Evolutionary conservation across 2,888 invertebrate species (phyloP).

Genomic region (Adela reaumurella): DNA sequence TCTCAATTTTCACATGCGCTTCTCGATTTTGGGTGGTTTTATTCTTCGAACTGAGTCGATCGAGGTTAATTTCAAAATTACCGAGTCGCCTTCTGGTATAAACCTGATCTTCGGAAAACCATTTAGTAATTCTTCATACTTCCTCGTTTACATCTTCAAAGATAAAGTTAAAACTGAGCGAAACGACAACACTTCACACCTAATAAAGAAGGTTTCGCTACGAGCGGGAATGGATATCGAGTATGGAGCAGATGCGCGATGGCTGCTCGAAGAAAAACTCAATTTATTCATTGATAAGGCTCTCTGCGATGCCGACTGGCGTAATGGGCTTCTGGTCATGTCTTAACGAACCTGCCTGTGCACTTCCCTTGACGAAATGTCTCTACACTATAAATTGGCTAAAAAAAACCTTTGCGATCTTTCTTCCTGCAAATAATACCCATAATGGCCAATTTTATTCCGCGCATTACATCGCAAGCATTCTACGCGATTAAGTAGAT

Average conservation of each 20-base stretch:
- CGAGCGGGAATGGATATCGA: no score
- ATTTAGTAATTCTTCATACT: no score
- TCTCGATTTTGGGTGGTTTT: no score
- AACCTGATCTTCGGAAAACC: no score
- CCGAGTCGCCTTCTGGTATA: no score
- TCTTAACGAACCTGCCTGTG: not conserved
- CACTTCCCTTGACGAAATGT: not conserved
- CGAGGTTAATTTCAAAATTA: no score
- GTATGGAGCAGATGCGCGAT: no score
- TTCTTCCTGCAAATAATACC: not conserved
- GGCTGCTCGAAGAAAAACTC: constrained; percentile 20
- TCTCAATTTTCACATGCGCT: constrained; percentile 32
- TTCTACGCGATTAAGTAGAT: not conserved
- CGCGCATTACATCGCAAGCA: not conserved
- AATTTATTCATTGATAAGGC: constrained; percentile 25
- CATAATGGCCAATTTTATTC: not conserved
- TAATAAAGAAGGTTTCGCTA: no score
- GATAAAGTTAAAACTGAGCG: no score
- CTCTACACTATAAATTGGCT: not conserved
- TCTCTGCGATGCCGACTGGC: not conserved
- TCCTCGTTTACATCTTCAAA: no score
- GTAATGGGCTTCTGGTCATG: not conserved
- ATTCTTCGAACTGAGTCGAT: no score
- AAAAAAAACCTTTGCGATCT: not conserved
- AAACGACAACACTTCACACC: no score